phyloP scores from a whole-genome alignment of 2,888 invertebrate species.

The Apodemia duryi region DNA sequence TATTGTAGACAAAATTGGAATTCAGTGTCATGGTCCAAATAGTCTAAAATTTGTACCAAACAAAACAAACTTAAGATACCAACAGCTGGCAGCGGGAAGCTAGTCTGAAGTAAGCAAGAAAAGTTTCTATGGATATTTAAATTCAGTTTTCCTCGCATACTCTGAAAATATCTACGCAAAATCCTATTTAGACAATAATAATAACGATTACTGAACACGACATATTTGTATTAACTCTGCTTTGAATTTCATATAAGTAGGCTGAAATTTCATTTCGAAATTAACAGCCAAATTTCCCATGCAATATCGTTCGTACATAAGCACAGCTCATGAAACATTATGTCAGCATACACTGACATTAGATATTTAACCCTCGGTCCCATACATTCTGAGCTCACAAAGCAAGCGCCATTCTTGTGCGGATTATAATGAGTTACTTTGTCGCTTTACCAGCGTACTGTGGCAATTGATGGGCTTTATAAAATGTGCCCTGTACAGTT shows the following conservation, averaged over 20 bases:
- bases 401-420: conserved; percentile 50
- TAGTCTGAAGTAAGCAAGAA: no score
- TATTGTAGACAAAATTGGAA: no score
- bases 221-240: neutral
- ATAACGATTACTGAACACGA: neutral
- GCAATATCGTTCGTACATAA: conserved; percentile 32
- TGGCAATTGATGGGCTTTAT: conserved; percentile 33
- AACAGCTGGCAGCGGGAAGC: no score
- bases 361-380: conserved; percentile 45
- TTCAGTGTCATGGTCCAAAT: no score
- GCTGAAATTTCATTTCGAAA: conserved; percentile 30
- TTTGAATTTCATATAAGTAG: conserved; percentile 17
- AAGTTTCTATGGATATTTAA: no score
- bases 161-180: neutral
- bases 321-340: conserved; percentile 35
- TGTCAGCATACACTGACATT: conserved; percentile 38
- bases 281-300: conserved; percentile 34
- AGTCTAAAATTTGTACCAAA: no score
- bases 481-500: neutral
- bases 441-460: conserved; percentile 45
- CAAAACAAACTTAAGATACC: no score
- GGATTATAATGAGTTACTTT: conserved; percentile 63
- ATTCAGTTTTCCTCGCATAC: no score
- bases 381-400: conserved; percentile 45
- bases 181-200: neutral